Base-by-base conservation (phyloP, 2,888 invertebrate genomes). In the Cecidostiba fungosa region DNA sequence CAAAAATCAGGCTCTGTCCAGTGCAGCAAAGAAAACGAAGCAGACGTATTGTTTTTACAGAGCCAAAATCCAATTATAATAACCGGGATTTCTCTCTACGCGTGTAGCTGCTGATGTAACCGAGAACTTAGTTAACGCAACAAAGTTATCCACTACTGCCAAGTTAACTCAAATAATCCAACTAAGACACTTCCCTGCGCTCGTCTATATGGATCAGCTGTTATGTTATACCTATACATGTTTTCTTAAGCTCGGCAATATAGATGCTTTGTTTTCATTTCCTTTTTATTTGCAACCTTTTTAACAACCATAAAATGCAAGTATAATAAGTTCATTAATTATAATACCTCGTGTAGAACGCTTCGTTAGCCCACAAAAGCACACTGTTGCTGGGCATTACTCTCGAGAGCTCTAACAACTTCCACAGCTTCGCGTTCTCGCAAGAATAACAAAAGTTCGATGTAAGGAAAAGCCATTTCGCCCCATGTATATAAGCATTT, bases 381-480 rank as follows among this genome's bases (percentile, higher is more conserved):
- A 10, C 12, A 12, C 2, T 43, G 43, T 43, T 43, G 43, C 43
- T 12, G 12, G 43, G 43, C 12, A 12, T 12, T 43, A 43, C 43
- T 43, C 43, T 43, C 43, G 43, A 16, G 54, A 54, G 54, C 19
- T 82, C 36, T 50, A 83, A 70, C 82, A 77, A 84, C 59, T 23
- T 66, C 59, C 29, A 32, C 23, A 39, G 19, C 19, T 19, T 19
- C 39, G 19, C 69, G 50, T 32, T 19, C 43, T n/a, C 50, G 69
- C 59, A 74, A 12, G 70, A 70, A 80, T 36, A 80, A 70, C 43
- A 73, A 78, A 66, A 78, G 74, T 29, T n/a, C 59, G 70, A 66
- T 32, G 72, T 85, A 81, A 77, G 73, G 81, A 85, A 85, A 81
- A 76, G 73, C 39, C 77, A 81, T 79, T 85, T 77, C 50, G 72